Base-by-base conservation (phyloP, 2,888 invertebrate species). In the Anthrax anthrax region DNA sequence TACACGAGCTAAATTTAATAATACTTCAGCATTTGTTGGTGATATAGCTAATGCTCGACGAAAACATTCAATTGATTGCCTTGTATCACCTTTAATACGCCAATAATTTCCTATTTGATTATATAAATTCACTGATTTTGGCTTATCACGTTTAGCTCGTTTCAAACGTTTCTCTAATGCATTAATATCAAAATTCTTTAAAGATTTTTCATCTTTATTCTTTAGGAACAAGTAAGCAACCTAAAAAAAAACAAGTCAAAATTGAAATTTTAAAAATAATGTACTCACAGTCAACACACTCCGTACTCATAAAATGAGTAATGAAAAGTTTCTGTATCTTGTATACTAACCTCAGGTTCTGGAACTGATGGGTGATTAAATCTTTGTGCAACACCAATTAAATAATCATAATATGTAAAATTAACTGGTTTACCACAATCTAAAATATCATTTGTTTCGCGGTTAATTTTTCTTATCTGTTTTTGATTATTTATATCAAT, bases 51-150 rank as follows among this genome's bases (percentile, higher is more conserved):
- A 72, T 5, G 88, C 89, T 59, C 86, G 75, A 51, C 90, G 76
- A 68, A 90, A 91, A 64, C 90, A 91, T 67, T 91, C 90, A 51
- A 91, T 89, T 1, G 89, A 85, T 60, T 81, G 79, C 59, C 84
- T 76, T 8, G 89, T 85, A 62, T 90, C 84, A 5, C 90, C 90
- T 65, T 88, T 86, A 55, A 90, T 84, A 52, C 89, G 76, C 86
- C 87, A 90, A 66, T 86, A 90, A 67, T 91, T 90, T 2, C 90
- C 90, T 59, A 91, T 88, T 67, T 90, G 87, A 64, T 89, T 90
- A 64, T 87, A 89, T 43, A 89, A 72, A 60, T 86, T 84, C 19
- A 86, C 81, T 45, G 85, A 84, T 59, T 83, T 83, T 48, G 86
- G 85, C 68, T 87, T 88, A 72, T 85, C 85, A 58, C 80, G 73